A percentile compares a stretch with the other conserved stretches of the same genome.
phyloP scores from a whole-genome alignment of 2,888 invertebrate genomes.

The Caenorhabditis drosophilae region DNA sequence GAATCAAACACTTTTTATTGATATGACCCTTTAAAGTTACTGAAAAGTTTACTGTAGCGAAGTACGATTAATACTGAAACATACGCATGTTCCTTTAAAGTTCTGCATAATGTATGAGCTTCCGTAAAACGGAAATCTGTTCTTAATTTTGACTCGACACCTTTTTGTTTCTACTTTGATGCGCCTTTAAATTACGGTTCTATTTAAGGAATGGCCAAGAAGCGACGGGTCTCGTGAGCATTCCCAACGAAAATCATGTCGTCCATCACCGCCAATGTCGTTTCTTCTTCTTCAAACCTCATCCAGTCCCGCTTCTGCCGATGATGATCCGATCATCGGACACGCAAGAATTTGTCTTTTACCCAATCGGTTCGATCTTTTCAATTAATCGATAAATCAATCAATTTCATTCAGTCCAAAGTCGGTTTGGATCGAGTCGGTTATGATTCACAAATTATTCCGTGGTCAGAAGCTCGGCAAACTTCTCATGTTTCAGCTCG shows the following conservation, averaged over 20 bases:
- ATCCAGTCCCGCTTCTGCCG: no score
- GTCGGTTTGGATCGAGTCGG: constrained; percentile 59
- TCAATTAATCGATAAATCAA: not conserved
- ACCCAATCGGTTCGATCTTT: constrained; percentile 38
- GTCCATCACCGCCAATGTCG: constrained; percentile 55
- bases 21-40: no score
- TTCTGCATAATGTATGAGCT: no score
- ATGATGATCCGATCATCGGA: constrained; percentile 41
- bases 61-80: no score
- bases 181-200: not conserved
- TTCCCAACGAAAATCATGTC: constrained; percentile 45
- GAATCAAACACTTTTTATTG: no score
- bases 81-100: no score
- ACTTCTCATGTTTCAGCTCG: constrained; percentile 69
- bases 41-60: no score
- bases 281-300: constrained; percentile 50
- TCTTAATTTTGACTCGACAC: no score
- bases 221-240: constrained; percentile 49
- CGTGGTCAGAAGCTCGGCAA: constrained; percentile 69
- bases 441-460: constrained; percentile 42
- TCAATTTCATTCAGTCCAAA: constrained; percentile 19
- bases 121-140: no score
- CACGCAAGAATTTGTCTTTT: constrained; percentile 53
- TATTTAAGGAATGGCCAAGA: constrained; percentile 52
- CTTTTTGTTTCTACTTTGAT: no score